A percentile compares a stretch with the other conserved stretches of the same genome.
Evolutionary conservation across 2,113 vertebrate species (phyloP).

Genomic region (Nanorana parkeri): DNA sequence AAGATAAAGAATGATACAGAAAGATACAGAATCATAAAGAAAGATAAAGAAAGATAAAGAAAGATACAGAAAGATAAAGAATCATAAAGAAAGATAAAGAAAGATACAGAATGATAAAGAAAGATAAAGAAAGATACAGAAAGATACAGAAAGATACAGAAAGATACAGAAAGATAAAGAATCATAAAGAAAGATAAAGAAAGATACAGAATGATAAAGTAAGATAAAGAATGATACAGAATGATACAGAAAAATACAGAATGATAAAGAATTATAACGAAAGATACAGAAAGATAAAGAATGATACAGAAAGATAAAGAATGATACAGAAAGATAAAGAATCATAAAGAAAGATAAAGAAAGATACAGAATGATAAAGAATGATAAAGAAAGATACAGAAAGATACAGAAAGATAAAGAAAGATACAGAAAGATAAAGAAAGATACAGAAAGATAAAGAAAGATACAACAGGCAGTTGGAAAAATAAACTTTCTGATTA

Average conservation of each 20-base stretch:
- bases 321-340: conserved; percentile 60
- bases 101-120: conserved; percentile 69
- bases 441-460: not conserved
- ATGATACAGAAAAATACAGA: conserved; percentile 59
- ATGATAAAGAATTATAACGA: conserved; percentile 65
- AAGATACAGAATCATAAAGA: too few relatives aligned
- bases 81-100: conserved; percentile 61
- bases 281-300: conserved; percentile 61
- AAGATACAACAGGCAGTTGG: too few relatives aligned
- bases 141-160: conserved; percentile 59
- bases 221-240: conserved; percentile 60
- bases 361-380: conserved; percentile 62
- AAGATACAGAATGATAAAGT: conserved; percentile 69
- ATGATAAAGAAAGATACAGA: conserved; percentile 5
- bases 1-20: conserved; percentile 59
- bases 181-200: conserved; percentile 61
- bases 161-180: conserved; percentile 66
- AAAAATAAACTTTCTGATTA: too few relatives aligned
- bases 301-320: conserved; percentile 69
- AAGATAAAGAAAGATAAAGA: conserved; percentile 61
- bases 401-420: conserved; percentile 7
- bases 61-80: conserved; percentile 66
- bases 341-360: conserved; percentile 59
- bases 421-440: not conserved
- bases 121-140: conserved; percentile 60